Evolutionary conservation across 2,888 invertebrate genomes (phyloP).

Genomic region (Drosophila buzzatii): DNA sequence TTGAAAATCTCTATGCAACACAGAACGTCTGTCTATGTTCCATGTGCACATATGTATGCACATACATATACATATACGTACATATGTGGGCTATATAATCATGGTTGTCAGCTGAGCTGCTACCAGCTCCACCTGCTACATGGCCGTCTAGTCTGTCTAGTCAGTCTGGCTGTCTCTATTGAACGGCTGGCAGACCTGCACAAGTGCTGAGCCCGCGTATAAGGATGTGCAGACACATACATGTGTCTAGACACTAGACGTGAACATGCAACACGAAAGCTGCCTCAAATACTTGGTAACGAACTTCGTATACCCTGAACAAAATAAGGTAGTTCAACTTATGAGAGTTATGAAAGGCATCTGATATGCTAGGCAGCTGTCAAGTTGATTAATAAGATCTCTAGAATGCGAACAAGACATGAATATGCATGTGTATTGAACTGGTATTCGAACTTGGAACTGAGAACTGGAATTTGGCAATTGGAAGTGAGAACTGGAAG

Average conservation of each 20-base stretch:
- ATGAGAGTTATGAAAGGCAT: not conserved
- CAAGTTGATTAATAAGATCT: not conserved
- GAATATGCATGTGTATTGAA: not conserved
- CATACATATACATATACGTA: not conserved
- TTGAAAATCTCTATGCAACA: slow-evolving; percentile 59
- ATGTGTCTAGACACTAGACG: not conserved
- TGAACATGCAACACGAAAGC: not conserved
- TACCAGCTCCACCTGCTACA: slow-evolving; percentile 3
- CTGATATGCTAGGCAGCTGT: not conserved
- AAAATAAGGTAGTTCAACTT: not conserved
- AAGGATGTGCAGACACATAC: slow-evolving; percentile 2
- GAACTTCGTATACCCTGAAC: not conserved
- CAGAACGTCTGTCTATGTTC: slow-evolving; percentile 3
- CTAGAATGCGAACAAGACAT: not conserved
- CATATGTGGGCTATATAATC: not conserved
- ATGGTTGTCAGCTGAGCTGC: not conserved
- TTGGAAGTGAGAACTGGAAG: not conserved
- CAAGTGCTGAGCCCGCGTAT: slow-evolving; percentile 1
- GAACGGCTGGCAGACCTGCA: slow-evolving; percentile 10
- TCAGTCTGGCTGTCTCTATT: slow-evolving; percentile 10
- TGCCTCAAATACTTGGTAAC: not conserved
- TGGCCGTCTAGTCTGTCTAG: not conserved
- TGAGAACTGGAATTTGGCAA: not conserved
- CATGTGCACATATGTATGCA: not conserved
- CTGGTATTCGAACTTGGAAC: not conserved